A percentile compares a stretch with the other conserved stretches of the same genome.
Conservation (phyloP, 2,888 invertebrate genomes). For the Ichneumon xanthorius region DNA sequence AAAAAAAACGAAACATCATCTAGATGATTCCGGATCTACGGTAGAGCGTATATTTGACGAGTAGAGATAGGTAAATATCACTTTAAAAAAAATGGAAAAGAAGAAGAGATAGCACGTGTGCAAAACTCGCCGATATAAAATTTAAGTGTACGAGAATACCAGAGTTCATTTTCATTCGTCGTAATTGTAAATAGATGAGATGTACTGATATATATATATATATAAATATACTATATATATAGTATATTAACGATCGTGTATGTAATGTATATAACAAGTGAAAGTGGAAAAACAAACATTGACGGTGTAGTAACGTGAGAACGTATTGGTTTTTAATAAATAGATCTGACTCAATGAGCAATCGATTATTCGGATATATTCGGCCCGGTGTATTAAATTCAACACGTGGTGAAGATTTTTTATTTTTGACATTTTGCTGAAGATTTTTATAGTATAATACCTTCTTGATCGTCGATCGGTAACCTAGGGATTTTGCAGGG, state of each 20-base stretch:
- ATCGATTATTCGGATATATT: background rate
- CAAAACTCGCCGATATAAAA: constrained; percentile 45
- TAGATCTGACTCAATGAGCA: constrained; percentile 18
- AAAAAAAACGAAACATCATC: background rate
- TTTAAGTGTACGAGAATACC: constrained; percentile 43
- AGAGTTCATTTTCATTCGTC: constrained; percentile 57
- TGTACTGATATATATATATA: constrained; percentile 65
- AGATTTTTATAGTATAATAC: background rate
- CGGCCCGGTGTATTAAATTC: no score
- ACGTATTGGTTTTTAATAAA: constrained; percentile 26
- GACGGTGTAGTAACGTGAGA: constrained; percentile 71
- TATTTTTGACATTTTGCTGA: no score
- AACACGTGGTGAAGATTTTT: no score
- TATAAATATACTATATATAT: constrained; percentile 54
- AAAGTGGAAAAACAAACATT: constrained; percentile 57
- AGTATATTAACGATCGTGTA: constrained; percentile 75
- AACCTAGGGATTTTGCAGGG: background rate
- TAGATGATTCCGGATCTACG: constrained; percentile 45
- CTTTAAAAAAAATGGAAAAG: constrained; percentile 10
- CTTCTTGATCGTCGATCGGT: background rate
- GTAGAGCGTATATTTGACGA: constrained; percentile 56
- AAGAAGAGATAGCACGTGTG: constrained; percentile 30
- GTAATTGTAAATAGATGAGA: constrained; percentile 70
- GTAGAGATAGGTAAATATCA: constrained; percentile 35
- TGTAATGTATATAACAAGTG: constrained; percentile 79